phyloP scores from a whole-genome alignment of 2,797 vertebrate species.

The Helicolenus hilgendorfi region DNA sequence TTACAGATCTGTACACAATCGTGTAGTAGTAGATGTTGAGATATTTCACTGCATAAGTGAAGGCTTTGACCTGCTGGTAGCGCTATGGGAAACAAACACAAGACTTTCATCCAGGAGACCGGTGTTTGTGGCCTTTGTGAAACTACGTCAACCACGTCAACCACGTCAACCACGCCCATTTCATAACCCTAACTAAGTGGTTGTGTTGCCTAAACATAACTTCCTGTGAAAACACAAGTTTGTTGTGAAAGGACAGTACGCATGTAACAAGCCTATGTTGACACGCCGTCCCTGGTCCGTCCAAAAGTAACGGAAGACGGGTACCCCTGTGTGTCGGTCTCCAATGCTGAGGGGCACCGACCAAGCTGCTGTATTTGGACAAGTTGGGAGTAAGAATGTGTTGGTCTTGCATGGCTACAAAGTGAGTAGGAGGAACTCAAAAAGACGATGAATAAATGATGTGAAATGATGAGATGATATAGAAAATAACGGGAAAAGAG shows the following conservation, averaged over 20 bases:
- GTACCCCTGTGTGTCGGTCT: too few relatives aligned
- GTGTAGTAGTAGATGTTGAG: not conserved
- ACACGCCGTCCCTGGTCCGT: too few relatives aligned
- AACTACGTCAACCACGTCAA: too few relatives aligned
- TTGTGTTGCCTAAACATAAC: too few relatives aligned
- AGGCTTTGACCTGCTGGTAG: not conserved
- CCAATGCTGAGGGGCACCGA: too few relatives aligned
- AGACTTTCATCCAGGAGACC: too few relatives aligned
- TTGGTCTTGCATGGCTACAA: not conserved
- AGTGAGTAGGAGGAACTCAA: not conserved
- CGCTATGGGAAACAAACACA: not conserved
- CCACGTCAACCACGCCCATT: too few relatives aligned
- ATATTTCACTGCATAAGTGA: not conserved
- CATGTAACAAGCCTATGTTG: too few relatives aligned
- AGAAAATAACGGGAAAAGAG: not conserved
- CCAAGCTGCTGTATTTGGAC: too few relatives aligned
- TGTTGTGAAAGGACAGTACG: not conserved
- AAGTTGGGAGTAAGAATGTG: not conserved
- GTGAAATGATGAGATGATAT: not conserved
- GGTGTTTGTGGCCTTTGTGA: too few relatives aligned
- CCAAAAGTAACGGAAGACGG: too few relatives aligned
- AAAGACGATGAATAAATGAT: not conserved
- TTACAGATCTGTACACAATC: not conserved
- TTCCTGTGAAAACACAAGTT: not conserved
- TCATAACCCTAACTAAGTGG: too few relatives aligned